These are phyloP conservation scores for Entomobrya proxima DNA, from an alignment of 2,888 invertebrate genomes.

Conservation along the genomic window DNA sequence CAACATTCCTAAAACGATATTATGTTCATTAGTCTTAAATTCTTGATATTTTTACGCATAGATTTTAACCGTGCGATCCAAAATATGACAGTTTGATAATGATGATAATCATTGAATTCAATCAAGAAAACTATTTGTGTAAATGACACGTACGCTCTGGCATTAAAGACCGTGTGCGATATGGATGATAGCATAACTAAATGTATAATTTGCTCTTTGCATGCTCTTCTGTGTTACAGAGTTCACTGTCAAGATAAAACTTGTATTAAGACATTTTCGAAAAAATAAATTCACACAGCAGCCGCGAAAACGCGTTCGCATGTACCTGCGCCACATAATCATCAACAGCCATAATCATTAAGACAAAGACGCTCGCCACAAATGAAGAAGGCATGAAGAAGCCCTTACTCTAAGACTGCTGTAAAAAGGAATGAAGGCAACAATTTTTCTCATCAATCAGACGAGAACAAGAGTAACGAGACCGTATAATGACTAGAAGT, in stretches of 20 bases:
- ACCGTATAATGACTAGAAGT: neutral
- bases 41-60: neutral
- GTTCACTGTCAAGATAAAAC: conserved; percentile 52
- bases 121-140: conserved; percentile 30
- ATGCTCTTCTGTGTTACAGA: neutral
- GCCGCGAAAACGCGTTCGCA: neutral
- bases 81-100: conserved; percentile 16
- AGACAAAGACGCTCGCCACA: neutral
- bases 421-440: neutral
- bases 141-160: neutral
- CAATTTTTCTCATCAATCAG: conserved; percentile 17
- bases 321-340: neutral
- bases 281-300: conserved; percentile 33
- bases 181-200: neutral
- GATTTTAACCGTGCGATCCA: conserved; percentile 1
- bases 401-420: neutral
- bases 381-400: neutral
- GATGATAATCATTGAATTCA: conserved; percentile 31
- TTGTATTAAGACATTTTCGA: conserved; percentile 20
- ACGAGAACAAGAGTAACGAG: neutral
- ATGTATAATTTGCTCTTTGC: neutral
- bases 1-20: neutral
- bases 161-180: neutral
- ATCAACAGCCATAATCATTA: neutral
- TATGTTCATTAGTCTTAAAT: neutral